Conservation (phyloP, 1,140 invertebrate genomes). For the Anoplophora glabripennis region DNA sequence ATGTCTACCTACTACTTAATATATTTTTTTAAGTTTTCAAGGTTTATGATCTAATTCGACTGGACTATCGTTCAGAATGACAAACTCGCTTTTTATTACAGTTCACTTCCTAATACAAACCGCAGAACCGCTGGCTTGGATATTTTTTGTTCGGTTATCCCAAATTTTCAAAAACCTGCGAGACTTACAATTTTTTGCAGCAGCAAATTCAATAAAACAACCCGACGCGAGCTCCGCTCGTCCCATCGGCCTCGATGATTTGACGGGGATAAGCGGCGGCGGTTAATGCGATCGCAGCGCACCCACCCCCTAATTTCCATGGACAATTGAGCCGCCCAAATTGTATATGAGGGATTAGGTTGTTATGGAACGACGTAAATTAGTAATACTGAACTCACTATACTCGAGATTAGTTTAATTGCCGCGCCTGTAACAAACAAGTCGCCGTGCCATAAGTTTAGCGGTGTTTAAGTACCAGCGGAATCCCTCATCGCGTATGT, state of each 20-base stretch:
- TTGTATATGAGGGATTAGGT: conserved; percentile 36
- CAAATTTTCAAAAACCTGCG: no score
- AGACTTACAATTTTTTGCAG: no score
- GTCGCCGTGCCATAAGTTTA: conserved; percentile 19
- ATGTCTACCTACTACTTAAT: no score
- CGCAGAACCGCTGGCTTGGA: no score
- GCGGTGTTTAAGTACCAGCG: conserved; percentile 18
- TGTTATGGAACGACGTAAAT: conserved; percentile 35
- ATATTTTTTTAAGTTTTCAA: no score
- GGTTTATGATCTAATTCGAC: no score
- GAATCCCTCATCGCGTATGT: conserved; percentile 30
- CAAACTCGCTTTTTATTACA: no score
- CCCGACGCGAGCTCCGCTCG: no score
- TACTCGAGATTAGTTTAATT: conserved; percentile 40
- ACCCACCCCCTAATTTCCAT: conserved; percentile 34
- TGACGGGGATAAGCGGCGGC: neutral
- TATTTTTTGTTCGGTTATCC: no score
- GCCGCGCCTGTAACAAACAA: conserved; percentile 25
- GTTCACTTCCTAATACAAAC: no score
- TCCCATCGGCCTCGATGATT: neutral
- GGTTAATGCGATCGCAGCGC: neutral
- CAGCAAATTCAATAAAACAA: no score
- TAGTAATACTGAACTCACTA: conserved; percentile 28
- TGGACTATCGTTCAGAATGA: no score
- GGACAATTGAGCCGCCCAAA: conserved; percentile 39